Percentiles rank a stretch among this genome's conserved stretches.
These are phyloP conservation scores for Drosophila asahinai DNA, from an alignment of 1,140 invertebrate genomes.

Conservation along the genomic window DNA sequence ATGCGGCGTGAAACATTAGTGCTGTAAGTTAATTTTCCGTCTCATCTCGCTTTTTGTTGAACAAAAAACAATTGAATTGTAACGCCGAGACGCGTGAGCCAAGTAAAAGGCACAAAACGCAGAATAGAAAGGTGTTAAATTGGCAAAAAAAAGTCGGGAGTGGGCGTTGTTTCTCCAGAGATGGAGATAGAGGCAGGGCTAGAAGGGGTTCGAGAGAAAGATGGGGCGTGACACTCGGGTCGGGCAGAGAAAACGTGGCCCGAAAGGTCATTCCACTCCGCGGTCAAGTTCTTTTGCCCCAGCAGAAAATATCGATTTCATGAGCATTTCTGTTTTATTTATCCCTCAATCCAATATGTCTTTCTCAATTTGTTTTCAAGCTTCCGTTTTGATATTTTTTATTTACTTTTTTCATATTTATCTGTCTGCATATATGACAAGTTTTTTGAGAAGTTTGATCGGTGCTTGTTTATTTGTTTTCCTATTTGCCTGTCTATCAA, in stretches of 20 bases:
- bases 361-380: slow-evolving; percentile 19
- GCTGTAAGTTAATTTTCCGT: slow-evolving; percentile 67
- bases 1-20: slow-evolving; percentile 76
- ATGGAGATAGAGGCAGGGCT: slow-evolving; percentile 6
- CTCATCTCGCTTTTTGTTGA: slow-evolving; percentile 10
- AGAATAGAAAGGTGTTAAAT: slow-evolving; percentile 83
- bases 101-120: slow-evolving; percentile 59
- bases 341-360: slow-evolving; percentile 21
- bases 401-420: slow-evolving; percentile 12
- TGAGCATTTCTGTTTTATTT: slow-evolving; percentile 11
- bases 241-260: slow-evolving; percentile 41
- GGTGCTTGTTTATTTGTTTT: slow-evolving; percentile 18
- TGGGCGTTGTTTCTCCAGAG: slow-evolving; percentile 49
- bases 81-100: slow-evolving; percentile 51
- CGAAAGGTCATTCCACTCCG: slow-evolving; percentile 74
- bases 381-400: slow-evolving; percentile 29
- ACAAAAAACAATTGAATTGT: slow-evolving; percentile 73
- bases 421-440: slow-evolving; percentile 12
- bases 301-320: slow-evolving; percentile 22
- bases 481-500: slow-evolving; percentile 10
- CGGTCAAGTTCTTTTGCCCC: slow-evolving; percentile 32
- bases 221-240: slow-evolving; percentile 52
- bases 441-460: neutral
- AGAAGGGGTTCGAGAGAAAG: slow-evolving; percentile 46
- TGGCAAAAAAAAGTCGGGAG: slow-evolving; percentile 49